Evolutionary conservation across 35 echinoderm and acorn worm species (phyloP).

Genomic region (Diadema setosum): DNA sequence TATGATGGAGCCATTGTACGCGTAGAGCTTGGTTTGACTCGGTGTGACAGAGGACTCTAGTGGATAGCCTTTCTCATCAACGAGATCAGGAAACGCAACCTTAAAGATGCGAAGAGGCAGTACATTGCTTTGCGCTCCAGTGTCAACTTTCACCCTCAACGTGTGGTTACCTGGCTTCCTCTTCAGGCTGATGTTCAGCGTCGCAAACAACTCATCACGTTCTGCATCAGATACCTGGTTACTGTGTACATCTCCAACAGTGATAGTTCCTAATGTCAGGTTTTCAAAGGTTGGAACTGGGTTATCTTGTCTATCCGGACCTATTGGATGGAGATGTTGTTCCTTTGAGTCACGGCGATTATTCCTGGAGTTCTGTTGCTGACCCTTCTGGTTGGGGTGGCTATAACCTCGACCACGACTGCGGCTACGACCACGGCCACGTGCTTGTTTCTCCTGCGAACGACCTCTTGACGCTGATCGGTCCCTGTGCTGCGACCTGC

Average conservation of each 20-base stretch:
- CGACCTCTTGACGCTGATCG: no score
- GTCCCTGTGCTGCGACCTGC: no score
- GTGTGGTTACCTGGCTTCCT: not conserved
- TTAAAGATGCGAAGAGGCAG: slow-evolving; percentile 8
- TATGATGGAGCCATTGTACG: not conserved
- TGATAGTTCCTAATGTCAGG: not conserved
- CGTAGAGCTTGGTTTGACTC: not conserved
- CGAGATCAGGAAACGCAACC: not conserved
- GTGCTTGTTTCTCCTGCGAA: no score
- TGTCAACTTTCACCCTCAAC: slow-evolving; percentile 3
- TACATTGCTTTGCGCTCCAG: slow-evolving; percentile 16
- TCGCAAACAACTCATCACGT: not conserved
- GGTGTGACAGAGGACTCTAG: not conserved
- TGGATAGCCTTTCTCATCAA: not conserved
- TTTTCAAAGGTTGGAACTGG: no score
- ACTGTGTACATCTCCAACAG: not conserved
- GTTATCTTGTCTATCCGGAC: no score
- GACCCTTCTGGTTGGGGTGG: no score
- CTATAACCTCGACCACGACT: no score
- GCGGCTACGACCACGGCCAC: no score
- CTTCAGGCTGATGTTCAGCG: not conserved
- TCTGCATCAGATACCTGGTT: not conserved
- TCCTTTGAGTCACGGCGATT: no score
- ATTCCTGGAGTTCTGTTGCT: no score
- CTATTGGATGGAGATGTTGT: no score